These are phyloP conservation scores for Drosophila subsilvestris DNA, from an alignment of 2,888 invertebrate genomes.

Conservation along the genomic window DNA sequence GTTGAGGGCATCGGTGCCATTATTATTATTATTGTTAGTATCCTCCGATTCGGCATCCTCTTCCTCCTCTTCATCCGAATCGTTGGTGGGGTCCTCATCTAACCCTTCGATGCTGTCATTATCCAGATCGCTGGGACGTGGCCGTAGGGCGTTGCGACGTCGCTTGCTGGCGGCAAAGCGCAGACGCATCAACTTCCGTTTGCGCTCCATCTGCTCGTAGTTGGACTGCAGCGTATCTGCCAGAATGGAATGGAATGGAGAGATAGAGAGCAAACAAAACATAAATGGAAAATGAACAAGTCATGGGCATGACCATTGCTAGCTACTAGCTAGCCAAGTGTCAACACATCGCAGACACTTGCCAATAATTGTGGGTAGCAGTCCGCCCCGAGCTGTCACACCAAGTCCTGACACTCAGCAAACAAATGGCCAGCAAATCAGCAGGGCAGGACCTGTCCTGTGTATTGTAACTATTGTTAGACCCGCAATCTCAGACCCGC, in stretches of 20 bases:
- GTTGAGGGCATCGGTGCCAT: slow-evolving; percentile 18
- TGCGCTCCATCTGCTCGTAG: slow-evolving; percentile 52
- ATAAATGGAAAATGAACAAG: slow-evolving; percentile 12
- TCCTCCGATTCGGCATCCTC: slow-evolving; percentile 4
- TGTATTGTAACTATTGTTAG: slow-evolving; percentile 20
- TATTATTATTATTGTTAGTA: slow-evolving; percentile 23
- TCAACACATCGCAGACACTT: slow-evolving; percentile 54
- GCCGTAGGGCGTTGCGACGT: slow-evolving; percentile 31
- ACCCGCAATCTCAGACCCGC: slow-evolving; percentile 42
- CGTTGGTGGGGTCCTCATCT: slow-evolving; percentile 40
- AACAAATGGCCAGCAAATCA: slow-evolving; percentile 46
- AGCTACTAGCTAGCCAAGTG: slow-evolving; percentile 6
- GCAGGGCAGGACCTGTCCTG: slow-evolving; percentile 36
- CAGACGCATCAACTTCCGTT: slow-evolving; percentile 52
- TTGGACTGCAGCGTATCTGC: slow-evolving; percentile 52
- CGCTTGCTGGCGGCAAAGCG: slow-evolving; percentile 51
- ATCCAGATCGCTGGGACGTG: slow-evolving; percentile 42
- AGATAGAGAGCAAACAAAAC: neutral
- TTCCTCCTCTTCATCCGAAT: slow-evolving; percentile 9
- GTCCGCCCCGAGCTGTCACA: slow-evolving; percentile 27
- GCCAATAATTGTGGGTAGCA: slow-evolving; percentile 65
- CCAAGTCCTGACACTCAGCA: slow-evolving; percentile 56
- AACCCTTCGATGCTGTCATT: slow-evolving; percentile 46
- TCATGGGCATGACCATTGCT: neutral
- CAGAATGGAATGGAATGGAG: slow-evolving; percentile 18